A percentile compares a stretch with the other conserved stretches of the same genome.
Evolutionary conservation across 2,888 invertebrate species (phyloP).

Genomic region (Microdon myrmicae): DNA sequence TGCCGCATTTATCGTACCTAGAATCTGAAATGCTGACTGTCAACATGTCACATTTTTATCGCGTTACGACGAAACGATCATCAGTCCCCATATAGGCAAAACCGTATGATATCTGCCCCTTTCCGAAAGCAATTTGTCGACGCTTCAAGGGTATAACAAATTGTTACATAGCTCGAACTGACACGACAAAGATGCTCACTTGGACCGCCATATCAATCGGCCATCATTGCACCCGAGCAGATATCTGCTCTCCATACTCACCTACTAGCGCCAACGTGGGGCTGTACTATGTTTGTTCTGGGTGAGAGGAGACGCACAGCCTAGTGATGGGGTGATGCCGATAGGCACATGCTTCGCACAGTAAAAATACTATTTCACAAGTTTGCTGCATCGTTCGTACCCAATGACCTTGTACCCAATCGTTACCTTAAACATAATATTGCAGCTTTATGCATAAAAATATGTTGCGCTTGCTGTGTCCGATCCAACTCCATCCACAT

Average conservation of each 20-base stretch:
- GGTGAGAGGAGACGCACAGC: neutral
- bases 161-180: constrained; percentile 46
- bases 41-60: no score
- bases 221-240: constrained; percentile 38
- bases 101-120: constrained; percentile 24
- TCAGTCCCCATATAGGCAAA: constrained; percentile 35
- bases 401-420: constrained; percentile 49
- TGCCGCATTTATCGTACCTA: constrained; percentile 15
- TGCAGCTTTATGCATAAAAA: constrained; percentile 35
- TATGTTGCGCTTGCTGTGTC: no score
- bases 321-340: constrained; percentile 2
- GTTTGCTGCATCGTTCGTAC: constrained; percentile 6
- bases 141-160: constrained; percentile 41
- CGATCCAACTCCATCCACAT: no score
- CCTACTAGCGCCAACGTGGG: constrained; percentile 32
- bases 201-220: constrained; percentile 36
- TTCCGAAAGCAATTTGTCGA: constrained; percentile 38
- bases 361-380: no score
- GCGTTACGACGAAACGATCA: no score
- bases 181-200: constrained; percentile 45
- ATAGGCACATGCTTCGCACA: constrained; percentile 21
- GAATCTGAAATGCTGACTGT: no score
- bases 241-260: constrained; percentile 37
- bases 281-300: constrained; percentile 2
- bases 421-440: constrained; percentile 40